Evolutionary conservation across 2,797 vertebrate genomes (phyloP), one percentile per base, ranked within the genome.

Genomic region (Chelidonichthys spinosus): DNA sequence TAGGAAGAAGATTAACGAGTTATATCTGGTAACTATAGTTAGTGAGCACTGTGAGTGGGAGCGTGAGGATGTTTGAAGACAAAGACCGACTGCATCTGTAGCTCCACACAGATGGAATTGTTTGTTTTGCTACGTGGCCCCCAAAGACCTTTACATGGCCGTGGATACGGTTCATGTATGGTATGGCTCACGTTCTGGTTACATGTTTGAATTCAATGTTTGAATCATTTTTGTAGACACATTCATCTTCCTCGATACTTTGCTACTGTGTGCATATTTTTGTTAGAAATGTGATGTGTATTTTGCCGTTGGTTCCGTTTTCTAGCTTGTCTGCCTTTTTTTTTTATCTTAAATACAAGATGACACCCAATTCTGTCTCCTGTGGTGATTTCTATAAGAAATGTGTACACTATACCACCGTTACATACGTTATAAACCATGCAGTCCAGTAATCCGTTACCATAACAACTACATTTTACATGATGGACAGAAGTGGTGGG

Each of bases 311-410:
- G 4, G 13, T 63, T 54, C 1, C 4, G 4, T 56, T 62, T 49
- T 46, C 8, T 39, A 13, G 14, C 10, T 32, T 63, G 35, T 71
- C 37, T 64, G 13, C 9, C 32, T 69, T 69, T 84, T 61, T 33
- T 69, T 73, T 84, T 61, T 33, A 43, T 36, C 8, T 56, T 33
- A 58, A 76, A 56, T 68, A 55, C 6, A 68, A 37, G 14, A 39
- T 54, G 7, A 47, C 39, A 13, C 25, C 37, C 5, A 62, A 46
- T 32, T 63, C 18, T 32, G 33, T 66, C 46, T 46, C 32, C 58
- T 74, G 50, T 63, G 32, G 6, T 70, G 47, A 33, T 18, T 54
- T 44, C 2, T 18, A 39, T 3, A 43, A 36, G 6, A 68, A 35
- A 7, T 15, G 3, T 65, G 36, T 60, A n/a, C 17, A 8, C 36